A percentile compares a stretch with the other conserved stretches of the same genome.
Evolutionary conservation across 2,888 invertebrate species (phyloP).

Genomic region (Xylocampa areola): DNA sequence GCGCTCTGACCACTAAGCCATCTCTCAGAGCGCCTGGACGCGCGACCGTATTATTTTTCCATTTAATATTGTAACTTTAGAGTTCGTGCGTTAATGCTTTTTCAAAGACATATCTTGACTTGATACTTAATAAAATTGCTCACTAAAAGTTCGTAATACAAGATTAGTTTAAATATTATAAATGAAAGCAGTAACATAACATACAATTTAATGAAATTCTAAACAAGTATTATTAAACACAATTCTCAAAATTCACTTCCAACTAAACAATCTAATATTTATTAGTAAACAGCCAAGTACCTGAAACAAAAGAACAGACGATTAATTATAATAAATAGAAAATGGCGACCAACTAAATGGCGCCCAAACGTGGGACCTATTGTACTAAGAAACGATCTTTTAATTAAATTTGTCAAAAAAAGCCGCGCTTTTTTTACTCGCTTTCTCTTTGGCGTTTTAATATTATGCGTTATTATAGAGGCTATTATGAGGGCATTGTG

Average conservation of each 20-base stretch:
- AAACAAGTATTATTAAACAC: no score
- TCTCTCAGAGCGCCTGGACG: no score
- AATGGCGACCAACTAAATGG: slow-evolving; percentile 47
- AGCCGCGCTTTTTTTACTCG: slow-evolving; percentile 38
- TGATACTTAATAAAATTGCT: no score
- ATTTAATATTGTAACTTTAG: no score
- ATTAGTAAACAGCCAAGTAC: slow-evolving; percentile 48
- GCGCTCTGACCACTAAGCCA: no score
- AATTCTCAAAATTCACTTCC: slow-evolving; percentile 10
- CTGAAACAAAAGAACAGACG: slow-evolving; percentile 68
- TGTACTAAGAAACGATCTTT: slow-evolving; percentile 50
- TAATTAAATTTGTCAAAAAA: slow-evolving; percentile 67
- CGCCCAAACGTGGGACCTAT: slow-evolving; percentile 51
- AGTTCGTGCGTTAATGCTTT: no score
- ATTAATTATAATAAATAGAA: slow-evolving; percentile 61
- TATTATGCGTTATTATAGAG: slow-evolving; percentile 37
- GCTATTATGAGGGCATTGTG: slow-evolving; percentile 50
- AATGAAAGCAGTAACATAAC: no score
- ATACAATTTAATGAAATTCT: no score
- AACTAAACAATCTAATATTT: slow-evolving; percentile 33
- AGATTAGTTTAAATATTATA: no score
- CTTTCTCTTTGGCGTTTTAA: slow-evolving; percentile 45
- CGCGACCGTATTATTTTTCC: no score
- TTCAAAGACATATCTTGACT: no score
- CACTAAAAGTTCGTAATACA: no score